Conservation (phyloP, 2,888 invertebrate genomes). For the Volucella inanis region DNA sequence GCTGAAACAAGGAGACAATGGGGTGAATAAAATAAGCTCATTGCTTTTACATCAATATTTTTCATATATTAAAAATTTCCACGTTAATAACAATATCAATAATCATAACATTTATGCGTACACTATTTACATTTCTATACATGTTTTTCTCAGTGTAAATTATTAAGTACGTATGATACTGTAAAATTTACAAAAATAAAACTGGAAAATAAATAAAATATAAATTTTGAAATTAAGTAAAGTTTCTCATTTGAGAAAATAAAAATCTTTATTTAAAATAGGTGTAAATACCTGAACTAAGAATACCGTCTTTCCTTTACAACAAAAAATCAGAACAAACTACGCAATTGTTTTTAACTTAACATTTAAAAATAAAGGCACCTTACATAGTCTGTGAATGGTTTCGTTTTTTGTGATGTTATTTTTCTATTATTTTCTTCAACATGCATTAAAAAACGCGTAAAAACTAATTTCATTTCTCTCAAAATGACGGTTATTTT, state of each 20-base stretch:
- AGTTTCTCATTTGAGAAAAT: too few species aligned
- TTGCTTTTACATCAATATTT: conserved; percentile 56
- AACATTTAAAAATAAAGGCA: too few species aligned
- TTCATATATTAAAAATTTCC: conserved; percentile 51
- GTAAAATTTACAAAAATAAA: conserved; percentile 6
- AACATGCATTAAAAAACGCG: too few species aligned
- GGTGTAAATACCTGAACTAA: background rate
- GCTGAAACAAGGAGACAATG: too few species aligned
- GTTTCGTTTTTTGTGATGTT: too few species aligned
- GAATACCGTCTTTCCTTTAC: background rate
- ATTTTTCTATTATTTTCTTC: too few species aligned
- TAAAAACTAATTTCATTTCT: too few species aligned
- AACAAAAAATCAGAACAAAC: background rate
- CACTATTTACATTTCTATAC: conserved; percentile 54
- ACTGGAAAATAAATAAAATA: conserved; percentile 7
- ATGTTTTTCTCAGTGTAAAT: background rate
- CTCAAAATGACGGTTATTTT: background rate
- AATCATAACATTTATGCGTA: conserved; percentile 49
- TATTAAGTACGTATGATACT: conserved; percentile 13
- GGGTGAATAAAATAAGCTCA: background rate
- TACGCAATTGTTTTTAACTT: too few species aligned
- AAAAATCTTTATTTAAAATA: background rate
- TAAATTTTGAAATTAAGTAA: background rate
- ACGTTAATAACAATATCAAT: conserved; percentile 65
- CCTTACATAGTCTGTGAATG: too few species aligned